Evolutionary conservation across 2,888 invertebrate genomes (phyloP).

Genomic region (Macrophya alboannulata): DNA sequence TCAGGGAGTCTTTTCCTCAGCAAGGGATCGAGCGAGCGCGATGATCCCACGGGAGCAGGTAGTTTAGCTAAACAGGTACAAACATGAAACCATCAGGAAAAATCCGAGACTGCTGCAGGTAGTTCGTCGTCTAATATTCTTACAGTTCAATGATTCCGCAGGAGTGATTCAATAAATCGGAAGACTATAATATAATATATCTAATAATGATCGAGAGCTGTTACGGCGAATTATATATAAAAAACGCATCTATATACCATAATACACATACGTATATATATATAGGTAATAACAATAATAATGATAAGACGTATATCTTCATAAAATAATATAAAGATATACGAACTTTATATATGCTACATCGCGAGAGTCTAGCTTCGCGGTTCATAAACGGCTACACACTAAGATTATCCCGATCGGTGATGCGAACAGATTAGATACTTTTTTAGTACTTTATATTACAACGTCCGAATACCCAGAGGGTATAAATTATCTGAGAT

Average conservation of each 20-base stretch:
- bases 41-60: not conserved
- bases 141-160: not conserved
- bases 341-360: not conserved
- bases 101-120: not conserved
- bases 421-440: conserved; percentile 13
- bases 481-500: conserved; percentile 2
- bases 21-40: not conserved
- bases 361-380: not conserved
- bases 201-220: not conserved
- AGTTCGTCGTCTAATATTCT: not conserved
- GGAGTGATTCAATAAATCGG: not conserved
- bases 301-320: not conserved
- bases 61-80: conserved; percentile 7
- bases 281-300: too few relatives aligned
- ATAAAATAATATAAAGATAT: not conserved
- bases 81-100: not conserved
- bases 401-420: not conserved
- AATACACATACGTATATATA: too few relatives aligned
- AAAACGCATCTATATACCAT: too few relatives aligned
- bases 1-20: not conserved
- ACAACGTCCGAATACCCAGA: conserved; percentile 14
- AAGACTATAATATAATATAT: not conserved
- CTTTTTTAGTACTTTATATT: conserved; percentile 2
- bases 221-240: too few relatives aligned
- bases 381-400: not conserved